These are phyloP conservation scores for Boulengeromyrus knoepffleri DNA, from an alignment of 2,113 vertebrate genomes.

Conservation along the genomic window DNA sequence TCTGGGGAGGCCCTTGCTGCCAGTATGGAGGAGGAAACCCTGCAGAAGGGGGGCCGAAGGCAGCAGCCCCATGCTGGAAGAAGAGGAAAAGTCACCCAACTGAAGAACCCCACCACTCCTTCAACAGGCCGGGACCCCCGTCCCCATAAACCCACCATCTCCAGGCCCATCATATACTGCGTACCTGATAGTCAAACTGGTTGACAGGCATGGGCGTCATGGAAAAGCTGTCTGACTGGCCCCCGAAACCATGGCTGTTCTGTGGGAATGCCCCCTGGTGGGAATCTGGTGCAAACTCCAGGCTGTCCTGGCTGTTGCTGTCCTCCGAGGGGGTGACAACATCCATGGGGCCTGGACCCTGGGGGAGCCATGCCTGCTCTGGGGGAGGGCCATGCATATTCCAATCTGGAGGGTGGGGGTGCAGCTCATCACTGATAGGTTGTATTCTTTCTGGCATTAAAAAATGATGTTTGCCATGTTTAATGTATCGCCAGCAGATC, in stretches of 20 bases:
- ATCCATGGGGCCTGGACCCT: constrained; percentile 88
- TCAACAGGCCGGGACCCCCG: background rate
- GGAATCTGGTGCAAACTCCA: constrained; percentile 86
- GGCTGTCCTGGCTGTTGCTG: constrained; percentile 98
- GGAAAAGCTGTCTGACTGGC: constrained; percentile 93
- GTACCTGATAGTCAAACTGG: constrained; percentile 99
- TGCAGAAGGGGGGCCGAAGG: constrained; percentile 79
- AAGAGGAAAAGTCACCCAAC: constrained; percentile 51
- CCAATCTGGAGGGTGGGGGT: constrained; percentile 73
- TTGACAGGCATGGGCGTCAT: constrained; percentile 85
- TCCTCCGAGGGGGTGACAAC: constrained; percentile 91
- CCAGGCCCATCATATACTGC: constrained; percentile 21
- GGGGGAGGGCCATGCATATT: constrained; percentile 86
- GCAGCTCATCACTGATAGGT: background rate
- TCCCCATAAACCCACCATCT: background rate
- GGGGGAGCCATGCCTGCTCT: constrained; percentile 90
- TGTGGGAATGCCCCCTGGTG: constrained; percentile 86
- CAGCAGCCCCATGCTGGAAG: constrained; percentile 85
- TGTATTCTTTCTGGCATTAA: background rate
- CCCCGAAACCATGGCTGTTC: constrained; percentile 96
- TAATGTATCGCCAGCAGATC: background rate
- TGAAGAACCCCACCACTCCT: constrained; percentile 26
- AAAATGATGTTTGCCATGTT: background rate
- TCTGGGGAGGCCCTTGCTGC: constrained; percentile 89
- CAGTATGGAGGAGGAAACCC: constrained; percentile 91